A percentile compares a stretch with the other conserved stretches of the same genome.
Conservation (phyloP, 2,888 invertebrate species). For the Cylloceria caligata region DNA sequence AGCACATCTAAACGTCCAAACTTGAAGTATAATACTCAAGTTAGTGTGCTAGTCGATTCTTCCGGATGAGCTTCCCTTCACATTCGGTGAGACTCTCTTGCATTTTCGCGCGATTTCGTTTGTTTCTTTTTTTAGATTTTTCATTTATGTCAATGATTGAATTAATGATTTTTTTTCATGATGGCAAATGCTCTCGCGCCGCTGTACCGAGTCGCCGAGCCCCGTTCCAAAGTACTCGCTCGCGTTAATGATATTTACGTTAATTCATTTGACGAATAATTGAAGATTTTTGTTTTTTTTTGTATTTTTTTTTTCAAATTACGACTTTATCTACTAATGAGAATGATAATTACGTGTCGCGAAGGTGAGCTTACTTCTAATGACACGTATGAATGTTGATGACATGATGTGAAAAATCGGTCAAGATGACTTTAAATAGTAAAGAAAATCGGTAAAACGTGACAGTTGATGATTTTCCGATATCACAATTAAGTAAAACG, state of each 20-base stretch:
- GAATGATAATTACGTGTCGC: constrained; percentile 78
- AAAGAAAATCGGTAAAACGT: constrained; percentile 10
- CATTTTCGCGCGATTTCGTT: constrained; percentile 38
- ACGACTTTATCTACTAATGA: constrained; percentile 68
- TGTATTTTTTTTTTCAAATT: constrained; percentile 14
- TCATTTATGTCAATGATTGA: constrained; percentile 34
- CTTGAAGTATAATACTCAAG: constrained; percentile 85
- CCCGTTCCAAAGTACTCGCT: constrained; percentile 64
- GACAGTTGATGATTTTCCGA: constrained; percentile 2
- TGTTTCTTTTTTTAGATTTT: constrained; percentile 37
- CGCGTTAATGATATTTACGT: constrained; percentile 37
- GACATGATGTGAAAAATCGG: constrained; percentile 58
- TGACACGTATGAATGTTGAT: constrained; percentile 63
- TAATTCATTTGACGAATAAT: constrained; percentile 40
- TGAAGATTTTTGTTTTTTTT: constrained; percentile 10
- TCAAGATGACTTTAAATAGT: constrained; percentile 52
- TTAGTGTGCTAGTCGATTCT: constrained; percentile 80
- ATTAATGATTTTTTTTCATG: constrained; percentile 16
- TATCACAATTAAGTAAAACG: not conserved
- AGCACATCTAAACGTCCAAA: constrained; percentile 85
- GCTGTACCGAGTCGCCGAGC: constrained; percentile 71
- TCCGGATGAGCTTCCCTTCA: constrained; percentile 60
- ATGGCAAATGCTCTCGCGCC: constrained; percentile 58
- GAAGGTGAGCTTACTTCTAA: constrained; percentile 67
- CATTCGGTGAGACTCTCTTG: constrained; percentile 66